Base-by-base conservation (phyloP, 2,113 vertebrate species). In the Sapajus apella region DNA sequence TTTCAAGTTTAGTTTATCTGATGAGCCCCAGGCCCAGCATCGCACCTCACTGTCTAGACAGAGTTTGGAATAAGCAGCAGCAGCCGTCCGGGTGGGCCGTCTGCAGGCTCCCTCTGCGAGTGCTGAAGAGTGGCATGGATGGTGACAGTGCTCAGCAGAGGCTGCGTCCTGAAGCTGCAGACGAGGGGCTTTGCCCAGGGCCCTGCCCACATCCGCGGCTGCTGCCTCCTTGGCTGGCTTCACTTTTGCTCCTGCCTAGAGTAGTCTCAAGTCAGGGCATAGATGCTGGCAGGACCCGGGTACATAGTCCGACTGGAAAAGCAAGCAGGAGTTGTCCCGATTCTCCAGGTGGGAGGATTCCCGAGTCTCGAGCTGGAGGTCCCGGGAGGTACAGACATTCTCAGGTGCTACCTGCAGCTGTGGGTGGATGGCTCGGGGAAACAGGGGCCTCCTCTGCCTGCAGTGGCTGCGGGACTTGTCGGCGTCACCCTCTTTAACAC, bases 321-420 rank as follows among this genome's bases (percentile, higher is more conserved):
- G 17, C 56, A 2, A 17, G 84, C 37, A 12, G 32, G 0, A 40
- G 32, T 68, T 0, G 3, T 21, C 50, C 82, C 1, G 12, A 75
- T 56, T 8, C 50, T 73, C 10, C 3, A 16, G 32, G 45, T 32
- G 72, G 17, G 68, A 37, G 1, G 50, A 40, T 20, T 11, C 56
- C 25, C 3, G 32, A 30, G 56, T 20, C 37, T 32, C 0, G 14
- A 35, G 47, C 85, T 30, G 35, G 18, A 50, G 50, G 50, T 8
- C 56, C 40, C 43, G 20, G 25, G 37, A 40, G 21, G 30, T 43
- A 1, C 55, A 14, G 68, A 16, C 4, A 21, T 35, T 87, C 61
- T 20, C 3, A 1, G 6, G n/a, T 0, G 14, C 76, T 16, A 10
- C 30, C 61, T 75, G 79, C 6, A 14, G 32, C 0, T 4, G 0